A percentile compares a stretch with the other conserved stretches of the same genome.
Evolutionary conservation across 1,140 invertebrate genomes (phyloP).

Genomic region (Gerris buenoi): DNA sequence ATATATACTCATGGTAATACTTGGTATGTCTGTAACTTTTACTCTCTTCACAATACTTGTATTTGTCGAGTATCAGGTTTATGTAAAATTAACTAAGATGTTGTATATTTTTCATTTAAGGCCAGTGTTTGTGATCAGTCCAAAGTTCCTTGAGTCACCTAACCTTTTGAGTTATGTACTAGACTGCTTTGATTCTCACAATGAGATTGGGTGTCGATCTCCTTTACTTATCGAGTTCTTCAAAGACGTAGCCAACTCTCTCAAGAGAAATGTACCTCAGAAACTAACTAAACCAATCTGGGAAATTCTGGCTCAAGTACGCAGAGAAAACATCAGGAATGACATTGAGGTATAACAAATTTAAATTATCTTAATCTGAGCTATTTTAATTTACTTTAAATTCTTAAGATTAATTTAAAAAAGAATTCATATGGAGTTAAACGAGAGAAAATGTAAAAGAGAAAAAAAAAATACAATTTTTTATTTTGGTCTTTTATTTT

Average conservation of each 20-base stretch:
- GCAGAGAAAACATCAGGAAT: background rate
- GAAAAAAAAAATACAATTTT: no score
- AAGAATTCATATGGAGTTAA: no score
- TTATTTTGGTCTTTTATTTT: no score
- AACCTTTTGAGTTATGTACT: background rate
- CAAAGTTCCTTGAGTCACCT: background rate
- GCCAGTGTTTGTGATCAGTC: background rate
- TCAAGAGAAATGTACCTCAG: background rate
- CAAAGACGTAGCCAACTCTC: background rate
- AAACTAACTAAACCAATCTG: slow-evolving; percentile 3
- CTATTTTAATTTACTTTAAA: no score
- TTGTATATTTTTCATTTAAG: background rate
- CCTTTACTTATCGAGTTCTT: background rate
- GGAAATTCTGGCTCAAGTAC: background rate
- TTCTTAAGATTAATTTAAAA: no score
- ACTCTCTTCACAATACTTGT: no score
- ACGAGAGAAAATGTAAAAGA: no score
- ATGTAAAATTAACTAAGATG: no score
- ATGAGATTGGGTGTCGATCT: background rate
- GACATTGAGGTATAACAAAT: background rate
- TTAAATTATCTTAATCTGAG: no score
- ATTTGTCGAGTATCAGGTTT: no score
- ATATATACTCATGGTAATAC: no score
- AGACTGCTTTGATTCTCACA: background rate
- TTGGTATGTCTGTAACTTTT: no score